Evolutionary conservation across 1,140 invertebrate species (phyloP).

Genomic region (Micrasema minimum): DNA sequence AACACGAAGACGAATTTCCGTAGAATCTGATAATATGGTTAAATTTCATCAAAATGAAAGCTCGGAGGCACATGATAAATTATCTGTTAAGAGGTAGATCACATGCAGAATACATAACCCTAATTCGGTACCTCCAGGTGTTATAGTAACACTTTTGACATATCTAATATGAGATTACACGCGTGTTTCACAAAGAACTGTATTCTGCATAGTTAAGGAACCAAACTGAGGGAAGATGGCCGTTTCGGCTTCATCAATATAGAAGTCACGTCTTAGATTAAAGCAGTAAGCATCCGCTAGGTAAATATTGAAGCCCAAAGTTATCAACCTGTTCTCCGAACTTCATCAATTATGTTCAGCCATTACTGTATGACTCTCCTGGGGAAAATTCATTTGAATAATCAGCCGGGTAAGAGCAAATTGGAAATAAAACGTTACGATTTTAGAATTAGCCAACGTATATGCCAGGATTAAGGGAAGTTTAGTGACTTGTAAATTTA

Average conservation of each 20-base stretch:
- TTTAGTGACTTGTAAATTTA: not conserved
- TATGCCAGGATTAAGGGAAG: not conserved
- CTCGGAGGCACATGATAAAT: too few relatives aligned
- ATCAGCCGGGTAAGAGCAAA: conserved; percentile 24
- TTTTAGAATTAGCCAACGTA: conserved; percentile 26
- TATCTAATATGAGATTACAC: conserved; percentile 16
- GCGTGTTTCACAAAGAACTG: not conserved
- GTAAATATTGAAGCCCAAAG: conserved; percentile 38
- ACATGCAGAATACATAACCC: too few relatives aligned
- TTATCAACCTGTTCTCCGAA: conserved; percentile 28
- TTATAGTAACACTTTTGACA: conserved; percentile 12
- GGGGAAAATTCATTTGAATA: conserved; percentile 38
- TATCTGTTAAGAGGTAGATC: too few relatives aligned
- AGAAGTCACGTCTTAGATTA: conserved; percentile 37
- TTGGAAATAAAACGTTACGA: conserved; percentile 37
- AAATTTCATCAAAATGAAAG: too few relatives aligned
- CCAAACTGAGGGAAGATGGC: conserved; percentile 6
- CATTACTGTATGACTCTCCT: conserved; percentile 25
- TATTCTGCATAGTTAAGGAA: conserved; percentile 16
- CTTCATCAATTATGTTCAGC: conserved; percentile 41
- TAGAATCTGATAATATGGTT: too few relatives aligned
- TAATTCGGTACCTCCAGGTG: conserved; percentile 2
- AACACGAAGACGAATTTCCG: too few relatives aligned
- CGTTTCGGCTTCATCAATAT: conserved; percentile 33
- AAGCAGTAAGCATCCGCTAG: conserved; percentile 30